Conservation (phyloP, 2,888 invertebrate genomes). For the Tenthredo distinguenda region DNA sequence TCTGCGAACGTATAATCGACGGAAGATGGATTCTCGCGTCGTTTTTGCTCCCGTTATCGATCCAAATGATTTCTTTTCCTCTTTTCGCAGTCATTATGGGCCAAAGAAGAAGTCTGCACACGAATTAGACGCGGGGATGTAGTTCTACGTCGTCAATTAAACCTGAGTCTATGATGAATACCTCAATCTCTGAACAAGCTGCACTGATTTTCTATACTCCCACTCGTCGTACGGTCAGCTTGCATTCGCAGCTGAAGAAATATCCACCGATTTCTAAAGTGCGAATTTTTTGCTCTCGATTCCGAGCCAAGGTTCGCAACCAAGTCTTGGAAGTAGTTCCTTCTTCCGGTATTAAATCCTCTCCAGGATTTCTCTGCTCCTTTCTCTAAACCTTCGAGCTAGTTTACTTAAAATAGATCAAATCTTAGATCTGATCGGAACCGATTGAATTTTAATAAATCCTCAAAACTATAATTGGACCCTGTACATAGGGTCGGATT, state of each 20-base stretch:
- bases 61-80: no score
- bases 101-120: background rate
- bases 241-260: background rate
- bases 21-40: no score
- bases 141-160: background rate
- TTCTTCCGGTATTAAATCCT: no score
- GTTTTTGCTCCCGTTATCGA: no score
- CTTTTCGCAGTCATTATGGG: no score
- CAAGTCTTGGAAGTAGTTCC: no score
- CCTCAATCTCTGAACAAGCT: slow-evolving; percentile 24
- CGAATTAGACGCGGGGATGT: background rate
- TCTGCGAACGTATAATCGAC: background rate
- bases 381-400: no score
- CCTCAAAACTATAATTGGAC: background rate
- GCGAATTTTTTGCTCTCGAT: no score
- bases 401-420: no score
- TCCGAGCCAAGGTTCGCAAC: no score
- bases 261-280: background rate
- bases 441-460: background rate
- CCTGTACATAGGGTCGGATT: background rate
- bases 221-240: background rate
- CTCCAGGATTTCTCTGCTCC: no score
- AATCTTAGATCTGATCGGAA: no score
- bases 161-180: slow-evolving; percentile 5
- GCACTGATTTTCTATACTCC: slow-evolving; percentile 22